A percentile compares a stretch with the other conserved stretches of the same genome.
Evolutionary conservation across 1,140 invertebrate species (phyloP).

Genomic region (Drosophila subpulchrella): DNA sequence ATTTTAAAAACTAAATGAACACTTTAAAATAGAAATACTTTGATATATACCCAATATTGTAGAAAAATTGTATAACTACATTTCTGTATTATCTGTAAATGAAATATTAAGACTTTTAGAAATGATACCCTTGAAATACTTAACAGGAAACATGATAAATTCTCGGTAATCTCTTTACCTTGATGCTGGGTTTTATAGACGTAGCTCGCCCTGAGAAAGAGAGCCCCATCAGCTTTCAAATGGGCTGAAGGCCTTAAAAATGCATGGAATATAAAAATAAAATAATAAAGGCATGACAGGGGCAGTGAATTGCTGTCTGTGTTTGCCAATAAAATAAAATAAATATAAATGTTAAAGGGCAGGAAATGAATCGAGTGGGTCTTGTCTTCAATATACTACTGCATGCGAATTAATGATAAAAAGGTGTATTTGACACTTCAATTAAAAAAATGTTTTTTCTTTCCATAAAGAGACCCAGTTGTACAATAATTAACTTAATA

Average conservation of each 20-base stretch:
- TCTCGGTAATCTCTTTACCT: not conserved
- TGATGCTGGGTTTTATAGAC: not conserved
- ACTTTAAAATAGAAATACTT: no score
- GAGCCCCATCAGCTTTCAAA: not conserved
- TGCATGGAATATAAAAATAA: conserved; percentile 30
- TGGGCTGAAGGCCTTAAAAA: conserved; percentile 3
- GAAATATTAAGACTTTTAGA: no score
- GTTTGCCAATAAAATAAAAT: not conserved
- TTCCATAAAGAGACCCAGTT: no score
- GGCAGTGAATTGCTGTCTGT: not conserved
- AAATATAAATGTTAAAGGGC: not conserved
- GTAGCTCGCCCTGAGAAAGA: not conserved
- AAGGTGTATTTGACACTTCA: no score
- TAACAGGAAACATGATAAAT: no score
- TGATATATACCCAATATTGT: no score
- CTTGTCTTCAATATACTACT: not conserved
- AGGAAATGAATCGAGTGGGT: not conserved
- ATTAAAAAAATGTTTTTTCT: no score
- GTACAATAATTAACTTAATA: no score
- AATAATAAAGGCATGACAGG: not conserved
- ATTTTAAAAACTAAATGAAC: no score
- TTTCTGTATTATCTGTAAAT: no score
- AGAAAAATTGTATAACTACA: no score
- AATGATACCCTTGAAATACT: no score
- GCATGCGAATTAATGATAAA: not conserved